These are phyloP conservation scores for Actias luna DNA, from an alignment of 2,888 invertebrate species.

Conservation along the genomic window DNA sequence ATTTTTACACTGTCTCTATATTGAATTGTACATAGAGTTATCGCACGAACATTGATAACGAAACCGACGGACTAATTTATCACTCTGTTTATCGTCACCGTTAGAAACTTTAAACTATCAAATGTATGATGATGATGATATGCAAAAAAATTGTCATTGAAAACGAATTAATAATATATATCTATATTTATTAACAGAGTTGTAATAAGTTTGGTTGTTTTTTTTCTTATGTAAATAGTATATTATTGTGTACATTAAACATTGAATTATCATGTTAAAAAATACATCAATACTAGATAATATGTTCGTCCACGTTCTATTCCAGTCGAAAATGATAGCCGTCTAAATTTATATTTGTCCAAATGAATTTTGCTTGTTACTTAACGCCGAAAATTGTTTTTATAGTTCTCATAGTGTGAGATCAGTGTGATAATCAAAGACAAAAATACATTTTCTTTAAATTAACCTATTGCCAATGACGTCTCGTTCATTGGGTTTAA, in stretches of 20 bases:
- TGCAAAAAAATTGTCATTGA: slow-evolving; percentile 23
- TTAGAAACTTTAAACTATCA: slow-evolving; percentile 13
- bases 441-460: too few species aligned
- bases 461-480: slow-evolving; percentile 31
- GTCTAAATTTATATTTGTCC: slow-evolving; percentile 73
- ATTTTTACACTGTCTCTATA: not conserved
- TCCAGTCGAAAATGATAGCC: slow-evolving; percentile 73
- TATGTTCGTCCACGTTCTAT: slow-evolving; percentile 77
- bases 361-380: slow-evolving; percentile 58
- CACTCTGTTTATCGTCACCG: slow-evolving; percentile 27
- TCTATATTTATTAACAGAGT: slow-evolving; percentile 29
- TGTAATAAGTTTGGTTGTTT: slow-evolving; percentile 51
- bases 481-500: slow-evolving; percentile 47
- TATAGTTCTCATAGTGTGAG: slow-evolving; percentile 48
- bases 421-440: slow-evolving; percentile 34
- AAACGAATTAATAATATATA: slow-evolving; percentile 25
- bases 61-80: slow-evolving; percentile 1
- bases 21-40: slow-evolving; percentile 18
- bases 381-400: slow-evolving; percentile 51
- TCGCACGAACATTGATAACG: not conserved
- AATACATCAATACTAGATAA: slow-evolving; percentile 73
- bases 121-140: slow-evolving; percentile 22
- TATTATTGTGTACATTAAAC: slow-evolving; percentile 61
- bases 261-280: slow-evolving; percentile 58
- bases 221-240: slow-evolving; percentile 67